Conservation (phyloP, 1,140 invertebrate species). For the Pseudachorutes palmiensis region DNA sequence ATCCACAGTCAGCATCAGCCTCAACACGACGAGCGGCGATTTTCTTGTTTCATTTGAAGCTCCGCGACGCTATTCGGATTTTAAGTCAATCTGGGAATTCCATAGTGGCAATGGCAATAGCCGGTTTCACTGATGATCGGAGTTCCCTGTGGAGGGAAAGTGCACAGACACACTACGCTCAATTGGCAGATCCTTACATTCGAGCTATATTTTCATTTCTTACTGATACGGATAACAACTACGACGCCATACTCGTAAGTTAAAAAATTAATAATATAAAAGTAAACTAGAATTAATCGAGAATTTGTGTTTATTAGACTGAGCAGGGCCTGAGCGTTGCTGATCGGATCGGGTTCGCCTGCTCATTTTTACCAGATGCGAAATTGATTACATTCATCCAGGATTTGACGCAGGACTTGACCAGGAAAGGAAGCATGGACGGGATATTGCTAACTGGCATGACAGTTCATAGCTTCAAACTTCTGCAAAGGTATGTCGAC, state of each 20-base stretch:
- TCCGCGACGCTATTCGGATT: slow-evolving; percentile 74
- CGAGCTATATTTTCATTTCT: slow-evolving; percentile 86
- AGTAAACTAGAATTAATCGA: no score
- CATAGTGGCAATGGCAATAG: slow-evolving; percentile 65
- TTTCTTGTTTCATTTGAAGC: slow-evolving; percentile 77
- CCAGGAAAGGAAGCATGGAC: slow-evolving; percentile 68
- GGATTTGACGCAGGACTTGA: slow-evolving; percentile 58
- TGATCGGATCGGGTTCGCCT: slow-evolving; percentile 89
- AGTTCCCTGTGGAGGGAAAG: slow-evolving; percentile 73
- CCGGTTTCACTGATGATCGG: slow-evolving; percentile 71
- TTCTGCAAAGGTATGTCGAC: slow-evolving; percentile 84
- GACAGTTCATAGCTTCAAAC: slow-evolving; percentile 59
- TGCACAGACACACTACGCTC: slow-evolving; percentile 58
- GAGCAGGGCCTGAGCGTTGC: slow-evolving; percentile 72
- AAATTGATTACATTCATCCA: slow-evolving; percentile 71
- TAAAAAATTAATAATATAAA: no score
- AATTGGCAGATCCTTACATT: slow-evolving; percentile 78
- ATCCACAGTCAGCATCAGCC: neutral
- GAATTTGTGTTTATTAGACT: slow-evolving; percentile 49
- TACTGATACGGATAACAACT: slow-evolving; percentile 67
- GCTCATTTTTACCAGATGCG: slow-evolving; percentile 73
- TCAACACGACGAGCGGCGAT: slow-evolving; percentile 74
- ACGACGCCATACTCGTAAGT: slow-evolving; percentile 68
- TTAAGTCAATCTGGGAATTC: slow-evolving; percentile 51
- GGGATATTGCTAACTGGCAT: slow-evolving; percentile 76